Evolutionary conservation across 2,113 vertebrate genomes (phyloP), one percentile per base, ranked within the genome.

Genomic region (Gymnocephalus cernua): DNA sequence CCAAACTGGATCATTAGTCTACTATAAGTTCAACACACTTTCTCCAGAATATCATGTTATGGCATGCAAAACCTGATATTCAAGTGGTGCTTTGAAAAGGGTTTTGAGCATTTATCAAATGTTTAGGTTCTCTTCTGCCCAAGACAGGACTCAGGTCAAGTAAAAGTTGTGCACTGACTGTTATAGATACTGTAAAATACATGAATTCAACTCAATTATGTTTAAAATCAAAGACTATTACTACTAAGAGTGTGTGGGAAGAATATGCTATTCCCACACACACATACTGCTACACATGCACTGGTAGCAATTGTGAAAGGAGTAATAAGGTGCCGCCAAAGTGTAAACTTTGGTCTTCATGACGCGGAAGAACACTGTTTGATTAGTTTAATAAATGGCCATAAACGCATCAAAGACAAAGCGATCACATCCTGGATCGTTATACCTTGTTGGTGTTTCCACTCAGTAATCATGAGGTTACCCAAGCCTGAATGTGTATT

Each of bases 311-410:
- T 65, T 38, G 48, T 69, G 29, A 78, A 21, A 73, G 18, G 5
- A 32, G 80, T 6, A 69, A 83, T 78, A 81, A 85, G 80, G 65
- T 15, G 7, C 6, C 2, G 27, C 21, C 53, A 11, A 18, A 44
- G 64, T 54, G 61, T 74, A 70, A 83, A 80, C 79, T 89, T 81
- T 85, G 84, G 27, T 86, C 81, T 62, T 23, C 1, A 3, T 15
- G 35, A 53, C n/a, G 21, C 1, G 0, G 21, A 80, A 23, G 23
- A 65, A 29, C 2, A 45, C 1, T 23, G 48, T 45, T 61, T 48
- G 54, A 53, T 58, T n/a, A 35, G 54, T n/a, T 74, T 66, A 48
- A 70, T 62, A 65, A 77, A 74, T 56, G 64, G 1, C 45, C 59
- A 58, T 54, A 23, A 80, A 72, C 56, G 13, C 16, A 65, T 65